phyloP scores from a whole-genome alignment of 2,888 invertebrate species.

The Andrena bucephala region DNA sequence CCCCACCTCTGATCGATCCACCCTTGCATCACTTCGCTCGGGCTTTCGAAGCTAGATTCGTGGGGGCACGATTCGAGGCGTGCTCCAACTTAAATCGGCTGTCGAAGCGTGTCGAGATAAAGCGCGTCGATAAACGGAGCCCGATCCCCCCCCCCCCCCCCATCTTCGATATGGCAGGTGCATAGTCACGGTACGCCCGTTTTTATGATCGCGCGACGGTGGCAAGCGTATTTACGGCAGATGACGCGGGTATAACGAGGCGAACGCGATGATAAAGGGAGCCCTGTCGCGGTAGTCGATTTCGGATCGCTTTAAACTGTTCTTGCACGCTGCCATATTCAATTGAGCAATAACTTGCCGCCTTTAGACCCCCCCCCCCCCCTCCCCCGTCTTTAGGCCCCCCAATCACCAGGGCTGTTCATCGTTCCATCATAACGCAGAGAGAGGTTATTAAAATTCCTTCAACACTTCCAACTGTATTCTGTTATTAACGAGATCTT shows the following conservation, averaged over 20 bases:
- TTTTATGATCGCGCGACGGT: constrained; percentile 35
- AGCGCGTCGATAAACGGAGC: constrained; percentile 34
- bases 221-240: constrained; percentile 20
- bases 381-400: too few species aligned
- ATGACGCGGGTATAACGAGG: constrained; percentile 31
- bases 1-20: background rate
- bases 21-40: background rate
- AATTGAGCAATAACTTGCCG: constrained; percentile 32
- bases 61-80: constrained; percentile 20
- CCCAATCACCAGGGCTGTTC: background rate
- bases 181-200: constrained; percentile 54
- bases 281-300: background rate
- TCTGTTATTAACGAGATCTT: background rate
- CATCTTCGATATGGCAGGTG: constrained; percentile 44
- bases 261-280: constrained; percentile 3
- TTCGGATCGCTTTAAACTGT: constrained; percentile 11
- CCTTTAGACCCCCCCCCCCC: too few species aligned
- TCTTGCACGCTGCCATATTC: constrained; percentile 19
- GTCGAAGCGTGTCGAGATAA: constrained; percentile 45
- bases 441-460: constrained; percentile 2
- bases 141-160: constrained; percentile 14
- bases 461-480: background rate
- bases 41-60: background rate
- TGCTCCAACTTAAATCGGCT: constrained; percentile 30
- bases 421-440: background rate